These are phyloP conservation scores for Coregonus sp. DNA, from an alignment of 2,797 vertebrate species.

Conservation along the genomic window DNA sequence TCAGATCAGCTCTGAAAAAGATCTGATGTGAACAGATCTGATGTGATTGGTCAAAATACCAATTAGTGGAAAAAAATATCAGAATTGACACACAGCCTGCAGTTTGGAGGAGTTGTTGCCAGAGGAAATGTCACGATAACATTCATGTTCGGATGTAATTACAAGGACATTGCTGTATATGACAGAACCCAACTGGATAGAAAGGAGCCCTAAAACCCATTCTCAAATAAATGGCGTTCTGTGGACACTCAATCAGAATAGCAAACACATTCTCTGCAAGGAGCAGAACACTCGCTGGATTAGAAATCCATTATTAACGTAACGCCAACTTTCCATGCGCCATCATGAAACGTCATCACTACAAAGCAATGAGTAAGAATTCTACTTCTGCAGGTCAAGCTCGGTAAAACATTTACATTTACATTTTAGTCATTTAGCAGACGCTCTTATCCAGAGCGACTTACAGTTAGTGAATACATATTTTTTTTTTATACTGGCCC, in stretches of 20 bases:
- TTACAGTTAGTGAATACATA: too few species aligned
- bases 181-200: constrained; percentile 11
- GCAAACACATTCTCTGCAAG: constrained; percentile 22
- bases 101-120: background rate
- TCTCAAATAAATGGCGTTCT: constrained; percentile 25
- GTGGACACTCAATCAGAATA: constrained; percentile 13
- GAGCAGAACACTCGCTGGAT: constrained; percentile 5
- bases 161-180: constrained; percentile 22
- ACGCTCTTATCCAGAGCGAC: too few species aligned
- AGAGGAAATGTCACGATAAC: background rate
- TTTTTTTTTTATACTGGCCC: too few species aligned
- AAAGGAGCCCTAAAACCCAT: constrained; percentile 24
- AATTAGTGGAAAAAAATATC: too few species aligned
- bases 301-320: constrained; percentile 36
- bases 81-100: background rate
- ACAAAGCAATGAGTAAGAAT: constrained; percentile 20
- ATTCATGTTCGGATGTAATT: constrained; percentile 33
- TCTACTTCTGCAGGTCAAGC: constrained; percentile 10
- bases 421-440: too few species aligned
- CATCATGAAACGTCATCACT: constrained; percentile 14
- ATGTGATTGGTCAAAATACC: too few species aligned
- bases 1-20: too few species aligned
- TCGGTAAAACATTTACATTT: background rate
- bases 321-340: background rate
- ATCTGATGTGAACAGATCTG: too few species aligned